Percentiles rank a stretch among this genome's conserved stretches.
Evolutionary conservation across 2,888 invertebrate genomes (phyloP).

Genomic region (Erynnis tages): DNA sequence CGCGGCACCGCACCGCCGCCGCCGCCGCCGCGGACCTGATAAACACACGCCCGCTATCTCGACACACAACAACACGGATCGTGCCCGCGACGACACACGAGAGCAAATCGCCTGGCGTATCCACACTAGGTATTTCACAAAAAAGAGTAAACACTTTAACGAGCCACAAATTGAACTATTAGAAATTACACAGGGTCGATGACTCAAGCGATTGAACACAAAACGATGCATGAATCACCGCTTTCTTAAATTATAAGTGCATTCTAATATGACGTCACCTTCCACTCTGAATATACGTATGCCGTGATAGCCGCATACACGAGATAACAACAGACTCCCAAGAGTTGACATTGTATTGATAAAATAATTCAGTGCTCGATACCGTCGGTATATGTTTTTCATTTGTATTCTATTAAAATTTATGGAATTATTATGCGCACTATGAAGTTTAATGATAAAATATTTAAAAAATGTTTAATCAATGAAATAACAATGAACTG

Average conservation of each 20-base stretch:
- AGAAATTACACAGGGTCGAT: slow-evolving; percentile 37
- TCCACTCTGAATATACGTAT: neutral
- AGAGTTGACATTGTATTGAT: no score
- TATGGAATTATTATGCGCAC: no score
- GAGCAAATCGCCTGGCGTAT: slow-evolving; percentile 17
- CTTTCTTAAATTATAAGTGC: slow-evolving; percentile 36
- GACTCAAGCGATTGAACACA: slow-evolving; percentile 32
- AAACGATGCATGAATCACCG: slow-evolving; percentile 38
- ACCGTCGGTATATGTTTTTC: no score
- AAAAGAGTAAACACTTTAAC: slow-evolving; percentile 15
- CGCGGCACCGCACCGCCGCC: slow-evolving; percentile 39
- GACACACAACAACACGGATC: slow-evolving; percentile 31
- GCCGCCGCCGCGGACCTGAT: slow-evolving; percentile 42
- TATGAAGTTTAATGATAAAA: no score
- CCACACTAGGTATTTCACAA: slow-evolving; percentile 2
- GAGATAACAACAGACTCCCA: neutral
- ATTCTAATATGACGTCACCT: slow-evolving; percentile 31
- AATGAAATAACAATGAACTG: neutral
- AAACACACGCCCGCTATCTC: slow-evolving; percentile 37
- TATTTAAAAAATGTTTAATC: neutral
- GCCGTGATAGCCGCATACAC: neutral
- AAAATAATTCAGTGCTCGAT: no score
- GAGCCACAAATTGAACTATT: slow-evolving; percentile 30
- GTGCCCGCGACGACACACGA: slow-evolving; percentile 23
- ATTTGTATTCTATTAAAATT: no score